These are phyloP conservation scores for Drosophila sturtevanti DNA, from an alignment of 1,140 invertebrate species.

Conservation along the genomic window DNA sequence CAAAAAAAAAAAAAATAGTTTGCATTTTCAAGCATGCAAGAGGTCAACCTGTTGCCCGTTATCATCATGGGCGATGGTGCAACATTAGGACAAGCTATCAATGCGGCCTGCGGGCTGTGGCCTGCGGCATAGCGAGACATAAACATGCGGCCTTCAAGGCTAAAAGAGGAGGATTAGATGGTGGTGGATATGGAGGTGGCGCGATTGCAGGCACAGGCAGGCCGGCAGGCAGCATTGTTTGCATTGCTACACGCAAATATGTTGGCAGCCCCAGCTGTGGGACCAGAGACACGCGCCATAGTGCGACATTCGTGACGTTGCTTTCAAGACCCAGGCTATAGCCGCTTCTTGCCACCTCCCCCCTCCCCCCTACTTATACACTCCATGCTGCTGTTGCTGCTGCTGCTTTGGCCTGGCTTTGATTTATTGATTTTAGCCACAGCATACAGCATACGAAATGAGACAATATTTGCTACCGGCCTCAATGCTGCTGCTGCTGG, in stretches of 20 bases:
- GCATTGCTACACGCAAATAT: slow-evolving; percentile 74
- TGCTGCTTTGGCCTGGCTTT: slow-evolving; percentile 53
- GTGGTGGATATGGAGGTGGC: neutral
- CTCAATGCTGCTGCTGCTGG: slow-evolving; percentile 23
- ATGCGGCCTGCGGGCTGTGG: slow-evolving; percentile 26
- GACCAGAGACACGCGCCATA: slow-evolving; percentile 59
- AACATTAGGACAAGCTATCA: slow-evolving; percentile 48
- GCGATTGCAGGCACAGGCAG: neutral
- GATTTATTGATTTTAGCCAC: slow-evolving; percentile 77
- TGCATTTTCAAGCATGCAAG: slow-evolving; percentile 49
- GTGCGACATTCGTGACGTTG: slow-evolving; percentile 67
- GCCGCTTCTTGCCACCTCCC: neutral
- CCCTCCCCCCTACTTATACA: neutral
- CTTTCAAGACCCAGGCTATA: slow-evolving; percentile 49
- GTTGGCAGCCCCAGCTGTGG: slow-evolving; percentile 56
- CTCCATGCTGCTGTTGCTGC: too few relatives aligned
- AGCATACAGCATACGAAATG: slow-evolving; percentile 73
- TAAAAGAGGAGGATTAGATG: neutral
- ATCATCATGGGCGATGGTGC: slow-evolving; percentile 5
- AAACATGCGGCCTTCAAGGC: slow-evolving; percentile 56
- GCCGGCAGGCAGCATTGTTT: slow-evolving; percentile 51
- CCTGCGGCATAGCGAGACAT: slow-evolving; percentile 28
- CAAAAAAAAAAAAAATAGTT: slow-evolving; percentile 52
- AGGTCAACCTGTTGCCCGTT: slow-evolving; percentile 66
- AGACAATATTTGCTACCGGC: slow-evolving; percentile 68